Conservation (phyloP, 2,888 invertebrate genomes). For the Gandaritis pyraliata region DNA sequence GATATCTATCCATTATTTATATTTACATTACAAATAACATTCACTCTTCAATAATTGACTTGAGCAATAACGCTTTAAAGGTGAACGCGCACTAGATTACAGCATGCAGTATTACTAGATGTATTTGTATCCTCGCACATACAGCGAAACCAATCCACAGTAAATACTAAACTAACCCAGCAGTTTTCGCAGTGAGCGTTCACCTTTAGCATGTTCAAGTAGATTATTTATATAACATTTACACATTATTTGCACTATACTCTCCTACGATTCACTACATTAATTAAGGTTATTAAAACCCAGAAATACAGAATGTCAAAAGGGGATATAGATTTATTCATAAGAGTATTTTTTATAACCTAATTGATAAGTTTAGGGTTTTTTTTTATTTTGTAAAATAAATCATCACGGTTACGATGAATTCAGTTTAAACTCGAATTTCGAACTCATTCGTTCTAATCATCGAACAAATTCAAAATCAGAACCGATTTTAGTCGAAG, state of each 20-base stretch:
- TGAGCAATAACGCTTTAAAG: constrained; percentile 55
- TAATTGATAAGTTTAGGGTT: constrained; percentile 1
- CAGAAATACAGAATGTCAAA: constrained; percentile 10
- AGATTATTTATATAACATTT: constrained; percentile 29
- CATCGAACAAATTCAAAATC: neutral
- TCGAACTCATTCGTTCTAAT: neutral
- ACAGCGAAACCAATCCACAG: neutral
- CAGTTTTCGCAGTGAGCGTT: constrained; percentile 6
- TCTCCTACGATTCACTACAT: constrained; percentile 26
- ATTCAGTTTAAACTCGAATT: too few relatives aligned
- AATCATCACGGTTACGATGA: too few relatives aligned
- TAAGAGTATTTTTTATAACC: constrained; percentile 18
- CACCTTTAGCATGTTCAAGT: constrained; percentile 29
- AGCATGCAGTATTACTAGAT: too few relatives aligned
- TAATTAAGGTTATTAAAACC: constrained; percentile 22
- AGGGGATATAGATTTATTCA: constrained; percentile 18
- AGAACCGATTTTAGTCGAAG: neutral
- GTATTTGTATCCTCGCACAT: neutral
- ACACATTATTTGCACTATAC: constrained; percentile 40
- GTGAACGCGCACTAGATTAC: constrained; percentile 15
- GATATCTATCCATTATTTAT: constrained; percentile 21
- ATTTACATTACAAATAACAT: constrained; percentile 40
- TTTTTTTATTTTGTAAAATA: too few relatives aligned
- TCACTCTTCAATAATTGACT: constrained; percentile 59
- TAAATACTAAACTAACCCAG: neutral